Conservation (phyloP, 2,113 vertebrate species). For the Lethenteron reissneri region DNA sequence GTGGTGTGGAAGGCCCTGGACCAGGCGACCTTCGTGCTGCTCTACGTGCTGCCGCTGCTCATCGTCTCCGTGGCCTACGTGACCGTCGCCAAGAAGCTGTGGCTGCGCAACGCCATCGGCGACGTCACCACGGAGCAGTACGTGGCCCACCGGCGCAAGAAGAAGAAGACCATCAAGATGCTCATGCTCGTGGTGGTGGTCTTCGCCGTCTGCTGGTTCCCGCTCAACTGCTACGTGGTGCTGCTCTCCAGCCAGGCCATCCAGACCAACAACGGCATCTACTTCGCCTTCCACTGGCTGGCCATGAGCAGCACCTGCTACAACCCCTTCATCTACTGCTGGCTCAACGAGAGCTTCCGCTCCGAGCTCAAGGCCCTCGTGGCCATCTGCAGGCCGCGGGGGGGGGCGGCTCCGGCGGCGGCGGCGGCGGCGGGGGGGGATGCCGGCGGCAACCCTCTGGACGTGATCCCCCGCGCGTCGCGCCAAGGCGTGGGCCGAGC, state of each 20-base stretch:
- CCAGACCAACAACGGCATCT: constrained; percentile 26
- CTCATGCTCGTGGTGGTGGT: constrained; percentile 32
- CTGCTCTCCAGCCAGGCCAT: constrained; percentile 33
- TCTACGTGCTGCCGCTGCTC: constrained; percentile 32
- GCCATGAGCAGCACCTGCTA: constrained; percentile 45
- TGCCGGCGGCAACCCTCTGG: too few relatives aligned
- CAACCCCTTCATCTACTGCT: constrained; percentile 44
- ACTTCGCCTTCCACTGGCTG: constrained; percentile 37
- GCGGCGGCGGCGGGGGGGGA: too few relatives aligned
- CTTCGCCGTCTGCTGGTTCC: constrained; percentile 37
- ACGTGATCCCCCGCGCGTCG: too few relatives aligned
- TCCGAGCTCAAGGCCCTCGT: constrained; percentile 22
- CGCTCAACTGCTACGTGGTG: constrained; percentile 33
- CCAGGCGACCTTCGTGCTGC: constrained; percentile 30
- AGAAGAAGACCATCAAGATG: constrained; percentile 39
- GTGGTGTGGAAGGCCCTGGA: constrained; percentile 43
- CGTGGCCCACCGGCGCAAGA: constrained; percentile 28
- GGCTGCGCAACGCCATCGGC: constrained; percentile 31
- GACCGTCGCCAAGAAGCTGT: constrained; percentile 36
- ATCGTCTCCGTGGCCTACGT: constrained; percentile 31
- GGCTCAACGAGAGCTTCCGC: constrained; percentile 33
- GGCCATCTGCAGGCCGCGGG: constrained; percentile 14
- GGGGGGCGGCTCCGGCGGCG: not conserved
- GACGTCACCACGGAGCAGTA: constrained; percentile 39
- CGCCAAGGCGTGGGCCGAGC: too few relatives aligned